Evolutionary conservation across 2,888 invertebrate species (phyloP).

Genomic region (Ophion obscuratus): DNA sequence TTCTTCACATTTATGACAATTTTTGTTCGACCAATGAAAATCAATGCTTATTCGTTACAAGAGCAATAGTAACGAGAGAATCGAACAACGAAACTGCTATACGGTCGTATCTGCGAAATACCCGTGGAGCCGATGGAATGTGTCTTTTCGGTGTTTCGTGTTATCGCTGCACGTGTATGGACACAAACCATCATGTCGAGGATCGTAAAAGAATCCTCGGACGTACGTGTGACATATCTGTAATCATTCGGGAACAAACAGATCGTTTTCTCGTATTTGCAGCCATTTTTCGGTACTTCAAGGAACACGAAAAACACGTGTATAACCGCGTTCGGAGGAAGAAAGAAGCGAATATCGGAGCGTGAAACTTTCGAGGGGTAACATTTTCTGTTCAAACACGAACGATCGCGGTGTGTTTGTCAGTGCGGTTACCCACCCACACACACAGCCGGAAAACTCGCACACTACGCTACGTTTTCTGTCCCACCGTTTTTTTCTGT

Average conservation of each 20-base stretch:
- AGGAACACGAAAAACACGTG: slow-evolving; percentile 71
- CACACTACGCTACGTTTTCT: slow-evolving; percentile 44
- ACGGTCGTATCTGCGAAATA: not conserved
- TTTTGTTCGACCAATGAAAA: not conserved
- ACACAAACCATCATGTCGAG: slow-evolving; percentile 21
- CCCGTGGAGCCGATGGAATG: slow-evolving; percentile 7
- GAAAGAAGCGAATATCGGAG: slow-evolving; percentile 46
- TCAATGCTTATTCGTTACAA: not conserved
- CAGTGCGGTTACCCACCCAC: slow-evolving; percentile 36
- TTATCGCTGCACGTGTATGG: slow-evolving; percentile 61
- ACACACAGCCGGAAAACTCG: slow-evolving; percentile 56
- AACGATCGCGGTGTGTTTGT: slow-evolving; percentile 60
- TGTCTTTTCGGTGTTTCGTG: slow-evolving; percentile 28
- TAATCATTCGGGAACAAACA: slow-evolving; percentile 76
- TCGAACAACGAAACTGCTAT: slow-evolving; percentile 5
- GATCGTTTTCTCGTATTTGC: slow-evolving; percentile 74
- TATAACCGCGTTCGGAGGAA: slow-evolving; percentile 63
- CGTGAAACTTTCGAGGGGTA: slow-evolving; percentile 53
- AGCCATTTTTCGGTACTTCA: slow-evolving; percentile 52
- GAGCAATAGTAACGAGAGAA: not conserved
- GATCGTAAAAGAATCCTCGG: slow-evolving; percentile 32
- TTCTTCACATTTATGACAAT: not conserved
- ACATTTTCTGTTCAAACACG: slow-evolving; percentile 59
- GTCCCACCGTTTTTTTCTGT: slow-evolving; percentile 22
- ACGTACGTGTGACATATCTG: slow-evolving; percentile 34